Percentiles rank a stretch among this genome's conserved stretches.
These are phyloP conservation scores for Peromyscus eremicus DNA, from an alignment of 2,797 vertebrate genomes.

Conservation along the genomic window DNA sequence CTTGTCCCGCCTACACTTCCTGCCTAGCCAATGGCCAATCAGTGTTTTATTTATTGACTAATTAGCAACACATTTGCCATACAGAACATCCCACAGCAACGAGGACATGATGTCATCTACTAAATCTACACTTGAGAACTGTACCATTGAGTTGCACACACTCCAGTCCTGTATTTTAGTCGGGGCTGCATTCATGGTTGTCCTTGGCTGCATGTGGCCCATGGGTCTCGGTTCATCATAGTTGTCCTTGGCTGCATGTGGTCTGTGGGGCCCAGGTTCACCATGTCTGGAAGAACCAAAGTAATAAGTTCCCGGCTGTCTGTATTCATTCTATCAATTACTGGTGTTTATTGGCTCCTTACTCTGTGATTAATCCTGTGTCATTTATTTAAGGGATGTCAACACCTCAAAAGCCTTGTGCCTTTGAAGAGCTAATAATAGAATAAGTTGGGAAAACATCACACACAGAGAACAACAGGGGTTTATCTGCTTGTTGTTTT, in stretches of 20 bases:
- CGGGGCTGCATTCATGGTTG: not conserved
- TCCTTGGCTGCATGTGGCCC: not conserved
- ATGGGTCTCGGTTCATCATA: not conserved
- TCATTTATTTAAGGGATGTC: not conserved
- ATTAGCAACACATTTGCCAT: too few species aligned
- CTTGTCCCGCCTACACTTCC: too few species aligned
- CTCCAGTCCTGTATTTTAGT: not conserved
- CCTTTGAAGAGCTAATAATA: conserved; percentile 23
- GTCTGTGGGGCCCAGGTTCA: not conserved
- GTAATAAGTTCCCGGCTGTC: conserved; percentile 2
- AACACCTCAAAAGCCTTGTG: not conserved
- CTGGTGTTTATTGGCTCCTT: not conserved
- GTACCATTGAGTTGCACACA: not conserved
- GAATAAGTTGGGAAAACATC: not conserved
- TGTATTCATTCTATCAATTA: not conserved
- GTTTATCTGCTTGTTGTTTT: not conserved
- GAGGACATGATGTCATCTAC: not conserved
- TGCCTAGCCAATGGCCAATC: too few species aligned
- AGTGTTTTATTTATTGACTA: too few species aligned
- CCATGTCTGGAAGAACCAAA: not conserved
- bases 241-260: not conserved
- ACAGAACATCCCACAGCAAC: too few species aligned
- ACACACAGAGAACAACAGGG: not conserved
- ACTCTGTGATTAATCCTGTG: not conserved
- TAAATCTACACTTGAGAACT: not conserved